Base-by-base conservation (phyloP, 2,888 invertebrate species). In the Pristionchus exspectatus region DNA sequence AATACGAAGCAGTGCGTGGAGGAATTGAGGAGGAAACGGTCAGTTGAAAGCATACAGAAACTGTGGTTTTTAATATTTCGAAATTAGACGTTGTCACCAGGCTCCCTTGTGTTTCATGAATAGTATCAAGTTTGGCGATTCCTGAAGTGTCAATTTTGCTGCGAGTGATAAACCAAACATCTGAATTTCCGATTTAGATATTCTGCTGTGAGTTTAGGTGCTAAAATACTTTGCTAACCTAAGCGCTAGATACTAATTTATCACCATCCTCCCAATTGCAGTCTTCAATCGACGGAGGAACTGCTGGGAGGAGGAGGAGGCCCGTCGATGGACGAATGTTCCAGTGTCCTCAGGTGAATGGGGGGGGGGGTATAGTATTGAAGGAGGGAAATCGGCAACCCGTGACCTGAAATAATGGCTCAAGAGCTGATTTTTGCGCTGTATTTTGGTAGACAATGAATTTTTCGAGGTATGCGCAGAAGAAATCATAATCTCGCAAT, bases 1-100 rank as follows among this genome's bases (percentile, higher is more conserved):
- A 91, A 91, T 63, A 93, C 93, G 83, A 90, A 91, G 88, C 93
- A 91, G 87, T 94, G 94, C 90, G 92, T 94, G 72, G 94, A 94
- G 87, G 94, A 94, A 86, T 89, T 94, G 91, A 90, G 93, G 50
- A 90, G 93, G 54, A 94, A 94, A 90, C 90, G 94, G 94, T 94
- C 66, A 66, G 63, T 86, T 77, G 24, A 9, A 2, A 38, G 2
- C 5, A 38, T 38, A 5, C 38, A 3, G 38, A 54, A 14, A 59
- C 24, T 5, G 27, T 21, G 59, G 24, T 59, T 59, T 18, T 9
- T 12, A 56, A 21, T 3, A 7, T 59, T 59, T 33, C 21, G 1
- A 9, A 18, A 38, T 74, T 74, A 18, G 30, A 27, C 21, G 38
- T 59, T 59, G 21, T 16, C n/a, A 63, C 63, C 4, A 63, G 63